Base-by-base conservation (phyloP, 1,140 invertebrate genomes). In the Bradynema listronoti region DNA sequence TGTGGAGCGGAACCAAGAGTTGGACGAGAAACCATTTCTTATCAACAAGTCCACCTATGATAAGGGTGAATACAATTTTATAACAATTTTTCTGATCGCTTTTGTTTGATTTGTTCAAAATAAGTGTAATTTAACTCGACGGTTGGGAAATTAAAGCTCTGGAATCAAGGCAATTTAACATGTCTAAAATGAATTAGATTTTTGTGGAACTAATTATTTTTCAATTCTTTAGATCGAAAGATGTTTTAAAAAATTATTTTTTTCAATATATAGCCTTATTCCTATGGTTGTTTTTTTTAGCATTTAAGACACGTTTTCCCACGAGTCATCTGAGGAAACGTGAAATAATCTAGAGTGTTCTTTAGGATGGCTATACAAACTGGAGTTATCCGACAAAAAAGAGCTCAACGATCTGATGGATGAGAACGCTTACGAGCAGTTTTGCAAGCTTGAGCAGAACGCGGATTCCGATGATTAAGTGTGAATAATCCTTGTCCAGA, bases 1-100 rank as follows among this genome's bases (percentile, higher is more conserved):
- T 2, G 82, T 84, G 1, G 90, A 90, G 74, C 87, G 88, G 73
- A 98, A 97, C 79, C 73, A 75, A 30, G 80, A 81, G 5, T 85
- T 95, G 3, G 88, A 91, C 80, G 85, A 86, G 45, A 87, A 86
- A 66, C 91, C 92, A 4, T 85, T 83, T 1, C 79, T 95, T 42
- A 88, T 98, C 45, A 97, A 98, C 79, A 83, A 85, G 45, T 90
- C 87, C 0, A 91, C 88, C 79, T 94, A 92, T 79, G 86, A 90
- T n/a, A 84, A 96, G 79, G 67, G 67, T 67, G n/a, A n/a, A n/a
- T n/a, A n/a, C n/a, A n/a, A n/a, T n/a, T n/a, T n/a, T n/a, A n/a
- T n/a, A n/a, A n/a, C n/a, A n/a, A n/a, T n/a, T n/a, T n/a, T n/a
- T n/a, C n/a, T n/a, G 34, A 46, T 39, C 5, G 32, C 24, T 33